Evolutionary conservation across 1,140 invertebrate genomes (phyloP).

Genomic region (Chymomyza costata): DNA sequence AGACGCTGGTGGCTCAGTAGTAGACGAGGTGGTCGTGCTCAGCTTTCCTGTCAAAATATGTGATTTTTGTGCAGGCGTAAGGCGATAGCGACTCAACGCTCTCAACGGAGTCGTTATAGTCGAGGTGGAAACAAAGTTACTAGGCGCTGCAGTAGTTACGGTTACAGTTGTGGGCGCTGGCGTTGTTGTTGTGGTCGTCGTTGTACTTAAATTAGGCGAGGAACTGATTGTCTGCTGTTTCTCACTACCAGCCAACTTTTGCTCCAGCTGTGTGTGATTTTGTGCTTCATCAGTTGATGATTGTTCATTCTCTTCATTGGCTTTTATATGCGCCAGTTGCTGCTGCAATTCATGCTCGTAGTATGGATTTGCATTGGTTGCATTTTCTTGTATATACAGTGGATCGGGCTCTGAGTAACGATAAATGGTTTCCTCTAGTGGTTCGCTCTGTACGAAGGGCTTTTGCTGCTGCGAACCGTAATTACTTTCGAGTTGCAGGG

Average conservation of each 20-base stretch:
- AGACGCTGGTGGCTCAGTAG: conserved; percentile 37
- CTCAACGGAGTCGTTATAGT: conserved; percentile 46
- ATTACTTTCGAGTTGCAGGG: too few species aligned
- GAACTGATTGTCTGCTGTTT: conserved; percentile 22
- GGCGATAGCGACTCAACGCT: conserved; percentile 52
- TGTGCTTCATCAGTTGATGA: background rate
- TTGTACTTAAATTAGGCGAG: background rate
- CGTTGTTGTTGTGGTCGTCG: conserved; percentile 5
- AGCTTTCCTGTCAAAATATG: conserved; percentile 44
- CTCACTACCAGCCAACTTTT: conserved; percentile 26
- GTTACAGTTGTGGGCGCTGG: conserved; percentile 5
- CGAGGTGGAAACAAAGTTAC: conserved; percentile 55
- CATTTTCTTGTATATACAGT: conserved; percentile 58
- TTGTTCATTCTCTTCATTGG: background rate
- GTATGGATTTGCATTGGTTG: conserved; percentile 22
- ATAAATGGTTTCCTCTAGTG: conserved; percentile 52
- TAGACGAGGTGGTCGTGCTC: conserved; percentile 45
- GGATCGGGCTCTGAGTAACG: conserved; percentile 75
- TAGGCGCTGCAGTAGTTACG: conserved; percentile 1
- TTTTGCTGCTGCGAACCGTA: too few species aligned
- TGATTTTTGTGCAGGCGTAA: conserved; percentile 37
- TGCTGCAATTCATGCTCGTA: background rate
- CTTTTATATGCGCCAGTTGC: background rate
- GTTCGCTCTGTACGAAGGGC: conserved; percentile 63
- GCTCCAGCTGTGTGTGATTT: background rate